Evolutionary conservation across 2,797 vertebrate genomes (phyloP), one percentile per base, ranked within the genome.

Genomic region (Anas georgica): DNA sequence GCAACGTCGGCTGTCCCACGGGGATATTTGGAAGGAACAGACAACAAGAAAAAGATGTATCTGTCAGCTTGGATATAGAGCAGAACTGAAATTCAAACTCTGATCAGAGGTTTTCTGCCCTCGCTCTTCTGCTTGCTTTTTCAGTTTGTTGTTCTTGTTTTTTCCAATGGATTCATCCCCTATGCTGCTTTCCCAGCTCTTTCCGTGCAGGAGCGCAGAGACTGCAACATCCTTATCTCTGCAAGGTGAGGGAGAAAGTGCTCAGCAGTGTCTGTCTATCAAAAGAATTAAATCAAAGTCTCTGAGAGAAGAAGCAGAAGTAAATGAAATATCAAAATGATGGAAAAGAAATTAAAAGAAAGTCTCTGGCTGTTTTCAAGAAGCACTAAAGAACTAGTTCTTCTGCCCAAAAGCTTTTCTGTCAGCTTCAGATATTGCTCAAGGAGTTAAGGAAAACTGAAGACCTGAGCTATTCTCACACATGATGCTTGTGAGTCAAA

Each of bases 321-420:
- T 85, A 93, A 96, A 96, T 91, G 74, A 92, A 95, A 95, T 85
- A 91, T 67, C 39, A 84, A 91, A 94, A 62, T 78, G 67, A 87
- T 80, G 7, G 77, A 55, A 78, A 83, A 93, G 33, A 95, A 96
- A 93, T 33, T 37, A 69, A 81, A 37, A 9, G 23, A 91, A 72
- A 77, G 33, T 12, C 26, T 37, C 66, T 68, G 60, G 54, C 48
- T 55, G 4, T 92, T 80, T 83, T 87, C 37, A 35, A 80, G 70
- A 22, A 86, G 56, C 18, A 50, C 55, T 41, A 58, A 75, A 72
- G 64, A 86, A 70, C 8, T 23, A 10, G 28, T 69, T 88, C 48
- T 79, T 70, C 75, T 66, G 28, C 16, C 81, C 89, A 68, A 86
- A 79, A 39, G 50, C 23, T 96, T 96, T 92, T 95, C 69, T 92